phyloP scores from a whole-genome alignment of 1,140 invertebrate genomes.

The Nylanderia fulva region DNA sequence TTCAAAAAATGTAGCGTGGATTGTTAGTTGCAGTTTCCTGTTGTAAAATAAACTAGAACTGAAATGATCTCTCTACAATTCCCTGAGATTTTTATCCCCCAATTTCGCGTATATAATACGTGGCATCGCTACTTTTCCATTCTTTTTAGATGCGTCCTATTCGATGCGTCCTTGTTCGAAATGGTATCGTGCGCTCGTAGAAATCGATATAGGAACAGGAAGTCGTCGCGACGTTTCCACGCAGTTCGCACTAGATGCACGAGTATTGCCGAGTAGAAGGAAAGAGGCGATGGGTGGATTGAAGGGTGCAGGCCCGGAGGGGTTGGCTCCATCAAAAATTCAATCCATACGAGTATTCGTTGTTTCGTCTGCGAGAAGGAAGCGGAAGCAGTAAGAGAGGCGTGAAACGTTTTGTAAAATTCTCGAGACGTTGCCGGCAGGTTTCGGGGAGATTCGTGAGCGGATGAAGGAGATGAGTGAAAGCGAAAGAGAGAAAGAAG shows the following conservation, averaged over 20 bases:
- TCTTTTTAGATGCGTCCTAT: not conserved
- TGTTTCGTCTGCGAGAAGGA: conserved; percentile 55
- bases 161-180: conserved; percentile 15
- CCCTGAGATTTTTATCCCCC: conserved; percentile 34
- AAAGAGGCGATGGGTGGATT: conserved; percentile 13
- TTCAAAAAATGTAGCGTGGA: not conserved
- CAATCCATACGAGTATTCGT: conserved; percentile 72
- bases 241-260: conserved; percentile 27
- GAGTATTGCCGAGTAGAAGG: not conserved
- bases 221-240: conserved; percentile 33
- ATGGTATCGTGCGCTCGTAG: conserved; percentile 37
- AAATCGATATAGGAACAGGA: conserved; percentile 38
- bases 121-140: not conserved
- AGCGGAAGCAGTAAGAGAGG: conserved; percentile 51
- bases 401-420: conserved; percentile 70
- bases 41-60: conserved; percentile 25
- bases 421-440: conserved; percentile 42
- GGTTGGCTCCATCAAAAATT: conserved; percentile 74
- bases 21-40: not conserved
- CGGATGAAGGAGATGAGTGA: conserved; percentile 37
- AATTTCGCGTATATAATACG: conserved; percentile 34
- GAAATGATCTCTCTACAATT: not conserved
- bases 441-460: conserved; percentile 29
- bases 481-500: not conserved
- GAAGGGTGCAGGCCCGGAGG: conserved; percentile 33